Evolutionary conservation across 2,113 vertebrate species (phyloP).

Genomic region (Plectropomus leopardus): DNA sequence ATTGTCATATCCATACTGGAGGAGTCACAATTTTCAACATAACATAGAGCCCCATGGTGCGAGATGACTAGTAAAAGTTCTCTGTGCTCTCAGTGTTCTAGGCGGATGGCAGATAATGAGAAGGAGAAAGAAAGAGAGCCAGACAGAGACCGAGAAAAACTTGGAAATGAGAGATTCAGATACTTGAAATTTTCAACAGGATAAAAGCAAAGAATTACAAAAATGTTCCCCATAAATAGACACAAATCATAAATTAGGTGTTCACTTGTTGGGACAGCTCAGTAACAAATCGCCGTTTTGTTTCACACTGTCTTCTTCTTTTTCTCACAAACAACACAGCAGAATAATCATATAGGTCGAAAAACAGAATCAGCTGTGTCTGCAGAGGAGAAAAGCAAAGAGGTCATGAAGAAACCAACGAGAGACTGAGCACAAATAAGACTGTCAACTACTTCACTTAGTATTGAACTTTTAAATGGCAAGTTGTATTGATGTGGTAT

Average conservation of each 20-base stretch:
- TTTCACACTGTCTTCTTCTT: neutral
- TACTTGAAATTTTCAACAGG: slow-evolving; percentile 20
- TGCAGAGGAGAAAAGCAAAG: slow-evolving; percentile 24
- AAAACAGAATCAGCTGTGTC: neutral
- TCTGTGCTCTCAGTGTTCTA: slow-evolving; percentile 15
- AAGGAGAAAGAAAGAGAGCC: slow-evolving; percentile 3
- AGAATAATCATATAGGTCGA: slow-evolving; percentile 28
- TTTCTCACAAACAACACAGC: slow-evolving; percentile 2
- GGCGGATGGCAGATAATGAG: slow-evolving; percentile 36
- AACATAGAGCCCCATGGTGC: neutral
- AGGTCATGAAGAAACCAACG: neutral
- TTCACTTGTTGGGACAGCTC: slow-evolving; percentile 11
- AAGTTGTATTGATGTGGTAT: slow-evolving; percentile 26
- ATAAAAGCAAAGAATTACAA: slow-evolving; percentile 27
- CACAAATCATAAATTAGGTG: slow-evolving; percentile 12
- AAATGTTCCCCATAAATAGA: slow-evolving; percentile 21
- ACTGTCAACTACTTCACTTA: neutral
- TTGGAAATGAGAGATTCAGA: neutral
- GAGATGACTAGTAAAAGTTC: slow-evolving; percentile 15
- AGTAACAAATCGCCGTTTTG: slow-evolving; percentile 4
- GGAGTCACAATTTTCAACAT: slow-evolving; percentile 22
- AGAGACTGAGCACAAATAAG: slow-evolving; percentile 3
- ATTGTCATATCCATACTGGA: slow-evolving; percentile 31
- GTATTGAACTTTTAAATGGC: slow-evolving; percentile 35
- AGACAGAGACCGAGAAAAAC: neutral